Conservation (phyloP, 1,140 invertebrate genomes). For the Meloidogyne chitwoodi region DNA sequence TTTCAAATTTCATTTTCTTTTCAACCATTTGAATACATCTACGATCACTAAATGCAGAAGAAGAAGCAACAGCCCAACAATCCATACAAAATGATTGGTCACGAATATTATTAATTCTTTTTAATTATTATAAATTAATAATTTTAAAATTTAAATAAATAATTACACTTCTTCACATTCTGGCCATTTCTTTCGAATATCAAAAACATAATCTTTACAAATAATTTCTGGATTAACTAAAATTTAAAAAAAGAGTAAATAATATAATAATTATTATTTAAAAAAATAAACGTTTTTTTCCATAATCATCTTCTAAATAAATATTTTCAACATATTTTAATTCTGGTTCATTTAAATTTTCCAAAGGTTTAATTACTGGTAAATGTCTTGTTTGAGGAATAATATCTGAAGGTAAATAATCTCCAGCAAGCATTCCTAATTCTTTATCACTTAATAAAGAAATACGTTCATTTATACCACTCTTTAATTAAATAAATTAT, state of each 20-base stretch:
- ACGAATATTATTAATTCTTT: constrained; percentile 9
- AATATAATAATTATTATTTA: background rate
- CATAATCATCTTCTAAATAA: background rate
- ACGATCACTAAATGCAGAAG: background rate
- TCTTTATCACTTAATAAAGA: background rate
- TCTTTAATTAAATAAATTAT: background rate
- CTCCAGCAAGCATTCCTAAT: background rate
- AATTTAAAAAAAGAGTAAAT: no score
- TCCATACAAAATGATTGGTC: constrained; percentile 1
- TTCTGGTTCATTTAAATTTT: background rate
- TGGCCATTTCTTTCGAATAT: constrained; percentile 19
- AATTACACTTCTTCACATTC: constrained; percentile 5
- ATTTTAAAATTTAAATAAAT: background rate
- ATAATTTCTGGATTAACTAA: background rate
- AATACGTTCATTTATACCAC: background rate
- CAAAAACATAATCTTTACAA: constrained; percentile 7
- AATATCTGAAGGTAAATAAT: background rate
- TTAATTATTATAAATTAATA: background rate
- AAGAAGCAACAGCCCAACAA: background rate
- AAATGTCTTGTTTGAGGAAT: background rate
- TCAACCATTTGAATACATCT: background rate
- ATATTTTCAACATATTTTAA: background rate
- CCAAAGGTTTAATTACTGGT: background rate
- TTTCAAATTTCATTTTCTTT: background rate
- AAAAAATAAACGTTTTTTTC: background rate